Evolutionary conservation across 2,113 vertebrate genomes (phyloP), one percentile per base, ranked within the genome.

Genomic region (Caranx ignobilis): DNA sequence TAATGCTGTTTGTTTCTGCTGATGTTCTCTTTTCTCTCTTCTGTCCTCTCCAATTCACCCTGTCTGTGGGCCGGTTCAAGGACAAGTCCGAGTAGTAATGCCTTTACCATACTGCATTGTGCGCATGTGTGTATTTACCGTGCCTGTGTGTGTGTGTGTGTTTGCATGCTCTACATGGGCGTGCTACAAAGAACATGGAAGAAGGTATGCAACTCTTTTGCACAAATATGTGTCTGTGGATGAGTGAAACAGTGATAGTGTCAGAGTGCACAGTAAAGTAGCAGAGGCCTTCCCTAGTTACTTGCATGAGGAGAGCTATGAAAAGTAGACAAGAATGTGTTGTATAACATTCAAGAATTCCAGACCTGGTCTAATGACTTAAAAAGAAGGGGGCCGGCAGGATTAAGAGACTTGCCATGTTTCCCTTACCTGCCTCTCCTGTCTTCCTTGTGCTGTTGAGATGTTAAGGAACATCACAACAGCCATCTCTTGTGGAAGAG

Each of bases 331-430:
- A 88, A 86, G 83, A 92, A 92, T 79, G 84, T 88, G 90, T 95
- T 94, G 90, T 92, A 75, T 92, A 93, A 94, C 89, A 62, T 88
- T 87, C 76, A 89, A 80, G 82, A 89, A 94, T 93, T 92, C 91
- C 91, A 94, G 92, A 89, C 82, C 56, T 78, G 82, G 81, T 87
- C 87, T 95, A 94, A 95, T 95, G 93, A 89, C 90, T 95, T 93
- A 93, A 95, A 95, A 94, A 95, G 89, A 91, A 92, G 93, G 91
- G 75, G 75, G 82, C 79, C 71, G 31, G 87, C 75, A 83, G 91
- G 87, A 91, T 92, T 88, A 89, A 94, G 88, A 88, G 91, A 82
- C 93, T 83, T 87, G 91, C 92, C 90, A 90, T 89, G 80, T 86
- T 86, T 90, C 86, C 87, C 60, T 80, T 71, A 87, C 88, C 89